phyloP scores from a whole-genome alignment of 1,140 invertebrate genomes.

The Ganaspis sp. region DNA sequence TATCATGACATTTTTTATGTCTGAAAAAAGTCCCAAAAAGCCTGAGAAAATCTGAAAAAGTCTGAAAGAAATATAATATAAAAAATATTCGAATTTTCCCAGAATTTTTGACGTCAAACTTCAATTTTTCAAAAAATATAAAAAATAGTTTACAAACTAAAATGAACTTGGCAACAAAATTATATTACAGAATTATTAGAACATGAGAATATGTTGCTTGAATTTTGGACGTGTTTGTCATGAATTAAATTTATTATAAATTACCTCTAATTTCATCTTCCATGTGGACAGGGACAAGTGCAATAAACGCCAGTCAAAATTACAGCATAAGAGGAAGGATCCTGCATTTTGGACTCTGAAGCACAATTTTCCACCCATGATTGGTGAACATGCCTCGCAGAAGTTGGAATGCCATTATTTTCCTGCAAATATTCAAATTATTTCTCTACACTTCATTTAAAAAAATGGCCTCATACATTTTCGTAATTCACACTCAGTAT shows the following conservation, averaged over 20 bases:
- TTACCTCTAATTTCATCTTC: slow-evolving; percentile 33
- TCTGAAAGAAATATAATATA: too few relatives aligned
- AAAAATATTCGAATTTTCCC: too few relatives aligned
- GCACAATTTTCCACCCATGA: slow-evolving; percentile 63
- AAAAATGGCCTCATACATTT: neutral
- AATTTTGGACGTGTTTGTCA: neutral
- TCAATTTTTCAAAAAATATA: too few relatives aligned
- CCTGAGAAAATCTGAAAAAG: too few relatives aligned
- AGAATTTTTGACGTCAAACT: too few relatives aligned
- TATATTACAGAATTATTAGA: neutral
- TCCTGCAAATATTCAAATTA: slow-evolving; percentile 53
- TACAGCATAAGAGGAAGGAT: slow-evolving; percentile 54
- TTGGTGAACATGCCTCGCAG: slow-evolving; percentile 62
- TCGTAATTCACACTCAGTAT: neutral
- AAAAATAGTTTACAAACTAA: too few relatives aligned
- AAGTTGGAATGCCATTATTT: slow-evolving; percentile 51
- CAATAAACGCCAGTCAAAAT: slow-evolving; percentile 59
- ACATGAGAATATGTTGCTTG: neutral
- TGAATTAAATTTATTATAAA: slow-evolving; percentile 2
- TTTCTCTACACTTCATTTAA: neutral
- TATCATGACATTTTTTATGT: too few relatives aligned
- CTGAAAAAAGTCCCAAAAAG: too few relatives aligned
- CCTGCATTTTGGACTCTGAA: slow-evolving; percentile 42
- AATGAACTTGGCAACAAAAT: too few relatives aligned
- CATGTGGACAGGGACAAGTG: slow-evolving; percentile 59